Evolutionary conservation across 2,113 vertebrate genomes (phyloP).

Genomic region (Sphyrna mokarran): DNA sequence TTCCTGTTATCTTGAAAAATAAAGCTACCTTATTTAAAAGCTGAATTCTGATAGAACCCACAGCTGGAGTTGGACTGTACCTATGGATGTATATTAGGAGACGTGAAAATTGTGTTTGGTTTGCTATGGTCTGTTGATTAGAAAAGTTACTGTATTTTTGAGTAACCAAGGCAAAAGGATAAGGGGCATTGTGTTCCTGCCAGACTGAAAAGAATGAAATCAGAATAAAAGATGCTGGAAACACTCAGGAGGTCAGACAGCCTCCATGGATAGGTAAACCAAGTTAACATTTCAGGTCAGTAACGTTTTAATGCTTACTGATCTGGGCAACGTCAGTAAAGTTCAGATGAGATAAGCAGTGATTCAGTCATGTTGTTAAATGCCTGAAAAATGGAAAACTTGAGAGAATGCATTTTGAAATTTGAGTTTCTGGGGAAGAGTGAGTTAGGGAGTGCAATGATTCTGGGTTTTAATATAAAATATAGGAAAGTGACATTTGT

Average conservation of each 20-base stretch:
- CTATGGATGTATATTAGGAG: background rate
- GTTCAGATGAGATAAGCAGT: background rate
- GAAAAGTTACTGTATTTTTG: background rate
- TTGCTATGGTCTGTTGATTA: background rate
- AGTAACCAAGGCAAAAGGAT: background rate
- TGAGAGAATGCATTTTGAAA: background rate
- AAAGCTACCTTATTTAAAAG: background rate
- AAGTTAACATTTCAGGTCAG: background rate
- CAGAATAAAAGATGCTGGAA: background rate
- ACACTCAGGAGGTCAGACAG: background rate
- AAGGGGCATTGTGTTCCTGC: background rate
- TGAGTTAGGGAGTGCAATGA: background rate
- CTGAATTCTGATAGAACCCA: background rate
- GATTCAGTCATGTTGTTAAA: background rate
- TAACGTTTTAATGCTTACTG: background rate
- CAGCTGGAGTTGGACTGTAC: background rate
- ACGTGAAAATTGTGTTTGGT: background rate
- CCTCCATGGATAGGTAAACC: background rate
- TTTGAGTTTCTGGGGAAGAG: background rate
- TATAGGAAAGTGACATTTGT: background rate
- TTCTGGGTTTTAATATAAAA: background rate
- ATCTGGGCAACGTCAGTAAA: background rate
- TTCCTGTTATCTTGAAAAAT: background rate
- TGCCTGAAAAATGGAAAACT: background rate
- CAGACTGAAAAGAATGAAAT: background rate